Evolutionary conservation across 1,140 invertebrate species (phyloP), one percentile per base, ranked within the genome.

Genomic region (Ericerus pela): DNA sequence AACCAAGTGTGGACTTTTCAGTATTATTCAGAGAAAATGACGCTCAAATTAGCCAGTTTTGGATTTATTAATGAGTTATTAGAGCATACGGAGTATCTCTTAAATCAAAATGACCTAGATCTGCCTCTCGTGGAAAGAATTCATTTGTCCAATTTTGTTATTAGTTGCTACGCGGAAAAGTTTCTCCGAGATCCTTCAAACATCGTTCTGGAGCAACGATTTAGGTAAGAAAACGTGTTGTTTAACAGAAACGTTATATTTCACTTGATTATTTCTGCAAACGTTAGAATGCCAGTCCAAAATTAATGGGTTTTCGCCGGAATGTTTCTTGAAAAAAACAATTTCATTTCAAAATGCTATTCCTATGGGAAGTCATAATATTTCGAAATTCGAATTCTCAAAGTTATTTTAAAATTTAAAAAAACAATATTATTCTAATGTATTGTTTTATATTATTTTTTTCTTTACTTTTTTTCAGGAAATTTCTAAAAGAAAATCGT

Each of bases 121-220:
- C 26, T 47, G 26, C 41, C 41, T 2, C 16, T 47, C 11, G 41
- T 47, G 22, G 41, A 47, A 47, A 8, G 41, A 2, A 47, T 47
- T 47, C 41, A 47, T 47, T 14, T 47, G 4, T 47, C 41, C 14
- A 47, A 47, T 47, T 47, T 47, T 47, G 41, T 47, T 3, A 24
- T 47, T 10, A 47, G 20, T 14, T 47, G 41, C 26, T 47, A 47
- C 18, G 41, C 20, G 11, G 41, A 47, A 24, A 18, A 47, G 20
- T 47, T 24, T 24, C 41, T 47, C 3, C 2, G 20, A 24, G 41
- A 47, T 47, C 26, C 41, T 10, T 16, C 10, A 24, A 47, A 47
- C 14, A 24, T 18, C 2, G 26, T 14, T 5, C 20, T 47, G 3
- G 10, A 47, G 22, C 22, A 24, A 24, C 22, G 20, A 47, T 47